A percentile compares a stretch with the other conserved stretches of the same genome.
Conservation (phyloP, 1,140 invertebrate genomes). For the Drosophila azteca region DNA sequence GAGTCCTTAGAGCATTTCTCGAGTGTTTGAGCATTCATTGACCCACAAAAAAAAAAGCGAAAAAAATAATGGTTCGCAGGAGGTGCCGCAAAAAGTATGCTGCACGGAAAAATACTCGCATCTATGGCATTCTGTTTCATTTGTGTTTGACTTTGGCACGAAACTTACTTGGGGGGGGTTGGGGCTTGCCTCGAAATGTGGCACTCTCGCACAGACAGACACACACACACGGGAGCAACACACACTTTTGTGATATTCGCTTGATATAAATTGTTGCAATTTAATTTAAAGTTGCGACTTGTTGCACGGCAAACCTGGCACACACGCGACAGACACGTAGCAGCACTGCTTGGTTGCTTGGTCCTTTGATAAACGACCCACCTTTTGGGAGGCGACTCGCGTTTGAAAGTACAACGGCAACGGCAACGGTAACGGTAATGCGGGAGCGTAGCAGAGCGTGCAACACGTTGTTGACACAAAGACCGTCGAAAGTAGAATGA, state of each 20-base stretch:
- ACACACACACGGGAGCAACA: neutral
- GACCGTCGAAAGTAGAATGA: constrained; percentile 82
- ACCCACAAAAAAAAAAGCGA: constrained; percentile 50
- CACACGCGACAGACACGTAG: constrained; percentile 7
- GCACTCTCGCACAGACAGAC: constrained; percentile 2
- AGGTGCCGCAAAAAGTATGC: constrained; percentile 25
- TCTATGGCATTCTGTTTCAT: constrained; percentile 14
- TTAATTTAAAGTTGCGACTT: constrained; percentile 54
- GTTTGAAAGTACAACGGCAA: neutral
- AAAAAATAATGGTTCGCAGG: too few species aligned
- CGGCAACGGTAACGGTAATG: neutral
- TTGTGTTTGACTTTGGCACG: constrained; percentile 16
- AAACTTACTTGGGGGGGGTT: constrained; percentile 21
- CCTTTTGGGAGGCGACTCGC: constrained; percentile 9
- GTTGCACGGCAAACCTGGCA: constrained; percentile 48
- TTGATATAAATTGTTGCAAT: constrained; percentile 23
- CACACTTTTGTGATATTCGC: constrained; percentile 9
- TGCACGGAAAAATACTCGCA: constrained; percentile 48
- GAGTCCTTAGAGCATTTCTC: constrained; percentile 8
- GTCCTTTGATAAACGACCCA: constrained; percentile 28
- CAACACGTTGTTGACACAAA: constrained; percentile 83
- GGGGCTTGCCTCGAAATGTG: neutral
- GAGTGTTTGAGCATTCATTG: constrained; percentile 47
- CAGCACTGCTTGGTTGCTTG: constrained; percentile 8
- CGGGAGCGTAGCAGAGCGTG: constrained; percentile 24